Evolutionary conservation across 2,797 vertebrate species (phyloP).

Genomic region (Bovichtus variegatus): DNA sequence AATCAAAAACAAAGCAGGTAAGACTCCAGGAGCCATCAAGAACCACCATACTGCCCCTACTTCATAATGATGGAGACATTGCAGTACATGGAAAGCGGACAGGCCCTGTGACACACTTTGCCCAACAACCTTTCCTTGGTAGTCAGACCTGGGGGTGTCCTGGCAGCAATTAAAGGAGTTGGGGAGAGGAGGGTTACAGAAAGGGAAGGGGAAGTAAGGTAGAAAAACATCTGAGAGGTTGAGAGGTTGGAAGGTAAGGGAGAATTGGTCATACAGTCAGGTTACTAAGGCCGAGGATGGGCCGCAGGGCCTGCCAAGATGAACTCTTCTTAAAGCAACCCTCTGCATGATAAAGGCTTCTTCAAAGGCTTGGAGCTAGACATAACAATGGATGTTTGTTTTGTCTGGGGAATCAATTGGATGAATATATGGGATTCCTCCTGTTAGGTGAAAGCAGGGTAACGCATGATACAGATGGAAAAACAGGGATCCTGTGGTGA

Average conservation of each 20-base stretch:
- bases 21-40: constrained; percentile 88
- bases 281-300: constrained; percentile 83
- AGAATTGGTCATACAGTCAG: constrained; percentile 83
- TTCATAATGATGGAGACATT: constrained; percentile 92
- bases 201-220: constrained; percentile 59
- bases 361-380: constrained; percentile 84
- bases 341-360: constrained; percentile 84
- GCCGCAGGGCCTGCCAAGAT: constrained; percentile 86
- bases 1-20: constrained; percentile 99
- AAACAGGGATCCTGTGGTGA: constrained; percentile 78
- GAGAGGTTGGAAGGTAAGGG: constrained; percentile 73
- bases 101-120: constrained; percentile 89
- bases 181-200: constrained; percentile 70
- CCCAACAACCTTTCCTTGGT: constrained; percentile 86
- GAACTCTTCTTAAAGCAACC: constrained; percentile 83
- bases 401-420: constrained; percentile 80
- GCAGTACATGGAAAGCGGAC: constrained; percentile 91
- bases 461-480: constrained; percentile 84
- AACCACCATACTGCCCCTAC: constrained; percentile 88
- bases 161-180: constrained; percentile 73
- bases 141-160: constrained; percentile 83
- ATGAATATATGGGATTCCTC: constrained; percentile 84
- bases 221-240: constrained; percentile 71
- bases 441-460: constrained; percentile 87
- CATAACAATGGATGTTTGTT: constrained; percentile 79